phyloP scores from a whole-genome alignment of 2,113 vertebrate species.

The Paratilapia polleni region DNA sequence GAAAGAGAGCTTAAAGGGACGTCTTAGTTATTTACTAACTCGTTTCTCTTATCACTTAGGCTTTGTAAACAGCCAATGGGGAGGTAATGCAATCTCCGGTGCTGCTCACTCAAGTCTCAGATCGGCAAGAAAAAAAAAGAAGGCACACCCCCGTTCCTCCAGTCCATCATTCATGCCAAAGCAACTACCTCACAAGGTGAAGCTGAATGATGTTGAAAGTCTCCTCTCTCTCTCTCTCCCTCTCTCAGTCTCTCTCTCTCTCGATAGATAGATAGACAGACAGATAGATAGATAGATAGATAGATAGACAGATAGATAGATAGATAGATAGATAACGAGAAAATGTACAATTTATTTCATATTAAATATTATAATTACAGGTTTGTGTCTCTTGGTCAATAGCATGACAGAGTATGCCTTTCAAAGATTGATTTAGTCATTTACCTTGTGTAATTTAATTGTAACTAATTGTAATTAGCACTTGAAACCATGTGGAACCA shows the following conservation, averaged over 20 bases:
- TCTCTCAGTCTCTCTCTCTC: too few species aligned
- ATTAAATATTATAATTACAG: slow-evolving; percentile 25
- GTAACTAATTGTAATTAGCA: slow-evolving; percentile 76
- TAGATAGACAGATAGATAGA: too few species aligned
- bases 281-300: too few species aligned
- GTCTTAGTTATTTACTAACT: slow-evolving; percentile 77
- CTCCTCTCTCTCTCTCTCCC: not conserved
- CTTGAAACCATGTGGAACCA: slow-evolving; percentile 52
- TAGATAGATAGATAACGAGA: not conserved
- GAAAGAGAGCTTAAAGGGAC: slow-evolving; percentile 61
- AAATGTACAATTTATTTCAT: too few species aligned
- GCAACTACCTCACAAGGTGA: slow-evolving; percentile 22
- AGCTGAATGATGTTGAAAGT: slow-evolving; percentile 5
- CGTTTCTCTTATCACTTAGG: slow-evolving; percentile 77
- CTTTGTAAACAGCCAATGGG: slow-evolving; percentile 79
- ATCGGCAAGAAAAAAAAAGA: slow-evolving; percentile 39
- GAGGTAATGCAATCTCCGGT: slow-evolving; percentile 72
- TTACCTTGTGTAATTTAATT: slow-evolving; percentile 79
- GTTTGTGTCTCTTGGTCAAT: slow-evolving; percentile 31
- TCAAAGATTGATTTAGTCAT: slow-evolving; percentile 72
- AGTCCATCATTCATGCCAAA: slow-evolving; percentile 58
- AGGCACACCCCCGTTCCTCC: not conserved
- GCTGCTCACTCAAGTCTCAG: slow-evolving; percentile 64
- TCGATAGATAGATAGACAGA: too few species aligned
- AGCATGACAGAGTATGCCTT: slow-evolving; percentile 35